Percentiles rank a stretch among this genome's conserved stretches.
Evolutionary conservation across 1,140 invertebrate species (phyloP).

Genomic region (Eupeodes corollae): DNA sequence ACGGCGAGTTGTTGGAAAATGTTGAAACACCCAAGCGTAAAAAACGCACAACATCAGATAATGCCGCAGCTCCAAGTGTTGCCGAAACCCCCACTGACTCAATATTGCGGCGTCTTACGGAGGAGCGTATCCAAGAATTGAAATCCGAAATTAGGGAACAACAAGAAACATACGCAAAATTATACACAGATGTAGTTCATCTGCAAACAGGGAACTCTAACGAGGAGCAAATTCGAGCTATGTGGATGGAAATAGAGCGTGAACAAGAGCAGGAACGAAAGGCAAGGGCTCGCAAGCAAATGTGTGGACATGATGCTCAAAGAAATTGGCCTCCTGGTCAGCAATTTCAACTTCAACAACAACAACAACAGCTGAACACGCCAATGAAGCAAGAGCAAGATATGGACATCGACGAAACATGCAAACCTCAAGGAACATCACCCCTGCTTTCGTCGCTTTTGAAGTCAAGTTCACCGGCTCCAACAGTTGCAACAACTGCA

Average conservation of each 20-base stretch:
- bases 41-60: slow-evolving; percentile 54
- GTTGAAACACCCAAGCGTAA: slow-evolving; percentile 81
- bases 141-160: slow-evolving; percentile 56
- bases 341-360: slow-evolving; percentile 6
- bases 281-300: slow-evolving; percentile 9
- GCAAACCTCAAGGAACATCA: slow-evolving; percentile 38
- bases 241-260: slow-evolving; percentile 61
- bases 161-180: slow-evolving; percentile 56
- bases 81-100: slow-evolving; percentile 59
- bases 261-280: slow-evolving; percentile 53
- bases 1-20: slow-evolving; percentile 69
- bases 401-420: too few species aligned
- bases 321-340: slow-evolving; percentile 17
- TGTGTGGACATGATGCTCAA: slow-evolving; percentile 31
- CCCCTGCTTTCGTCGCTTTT: slow-evolving; percentile 71
- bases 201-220: slow-evolving; percentile 40
- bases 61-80: slow-evolving; percentile 22
- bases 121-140: slow-evolving; percentile 67
- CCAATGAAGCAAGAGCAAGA: slow-evolving; percentile 7
- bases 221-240: slow-evolving; percentile 58
- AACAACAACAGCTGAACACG: slow-evolving; percentile 8
- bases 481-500: slow-evolving; percentile 32
- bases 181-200: slow-evolving; percentile 46
- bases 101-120: slow-evolving; percentile 64
- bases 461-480: slow-evolving; percentile 53